Percentiles rank a stretch among this genome's conserved stretches.
Conservation (phyloP, 1,140 invertebrate genomes). For the Vollenhovia emeryi region DNA sequence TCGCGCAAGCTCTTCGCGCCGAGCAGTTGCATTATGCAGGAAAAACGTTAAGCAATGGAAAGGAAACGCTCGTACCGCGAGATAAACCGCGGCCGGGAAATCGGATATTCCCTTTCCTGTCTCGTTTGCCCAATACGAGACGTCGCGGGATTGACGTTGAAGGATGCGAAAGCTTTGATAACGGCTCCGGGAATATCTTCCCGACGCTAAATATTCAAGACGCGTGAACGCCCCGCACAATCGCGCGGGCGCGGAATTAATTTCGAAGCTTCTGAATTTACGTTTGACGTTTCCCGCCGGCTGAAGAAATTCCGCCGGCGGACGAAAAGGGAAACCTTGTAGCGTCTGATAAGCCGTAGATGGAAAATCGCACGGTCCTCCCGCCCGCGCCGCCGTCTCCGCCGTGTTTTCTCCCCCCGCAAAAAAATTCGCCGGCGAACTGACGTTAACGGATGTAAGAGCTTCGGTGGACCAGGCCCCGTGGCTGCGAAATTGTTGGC, state of each 20-base stretch:
- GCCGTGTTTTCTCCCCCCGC: neutral
- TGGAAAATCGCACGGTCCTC: slow-evolving; percentile 58
- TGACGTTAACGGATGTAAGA: slow-evolving; percentile 50
- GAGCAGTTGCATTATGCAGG: slow-evolving; percentile 32
- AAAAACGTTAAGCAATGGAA: slow-evolving; percentile 38
- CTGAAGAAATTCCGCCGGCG: slow-evolving; percentile 30
- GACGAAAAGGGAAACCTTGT: slow-evolving; percentile 65
- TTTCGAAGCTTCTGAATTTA: slow-evolving; percentile 58
- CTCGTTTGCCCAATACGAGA: slow-evolving; percentile 23
- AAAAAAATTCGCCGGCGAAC: slow-evolving; percentile 28
- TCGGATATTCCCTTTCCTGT: slow-evolving; percentile 56
- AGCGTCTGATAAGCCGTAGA: slow-evolving; percentile 56
- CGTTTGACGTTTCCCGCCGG: slow-evolving; percentile 56
- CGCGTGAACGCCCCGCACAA: slow-evolving; percentile 43
- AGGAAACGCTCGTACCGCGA: slow-evolving; percentile 30
- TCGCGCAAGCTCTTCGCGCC: neutral
- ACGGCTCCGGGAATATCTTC: slow-evolving; percentile 10
- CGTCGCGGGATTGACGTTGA: slow-evolving; percentile 38
- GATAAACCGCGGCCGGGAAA: slow-evolving; percentile 35
- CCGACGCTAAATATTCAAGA: slow-evolving; percentile 63
- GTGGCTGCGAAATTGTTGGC: slow-evolving; percentile 39
- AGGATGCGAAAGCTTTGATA: slow-evolving; percentile 39
- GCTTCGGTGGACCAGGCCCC: slow-evolving; percentile 4
- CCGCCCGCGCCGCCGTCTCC: neutral
- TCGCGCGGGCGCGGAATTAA: slow-evolving; percentile 33